Base-by-base conservation (phyloP, 2,797 vertebrate genomes). In the Ambastaia sidthimunki region DNA sequence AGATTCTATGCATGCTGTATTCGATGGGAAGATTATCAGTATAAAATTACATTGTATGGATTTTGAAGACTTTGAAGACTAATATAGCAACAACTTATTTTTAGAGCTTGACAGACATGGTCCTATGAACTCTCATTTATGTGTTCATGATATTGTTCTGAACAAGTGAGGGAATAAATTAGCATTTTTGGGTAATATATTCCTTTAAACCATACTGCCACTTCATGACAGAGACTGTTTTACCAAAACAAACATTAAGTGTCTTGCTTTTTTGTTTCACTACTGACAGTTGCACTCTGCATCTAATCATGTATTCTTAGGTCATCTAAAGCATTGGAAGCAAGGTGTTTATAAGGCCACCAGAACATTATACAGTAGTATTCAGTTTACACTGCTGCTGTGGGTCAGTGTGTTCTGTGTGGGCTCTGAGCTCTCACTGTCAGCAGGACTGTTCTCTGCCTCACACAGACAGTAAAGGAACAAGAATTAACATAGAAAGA, bases 361-460 rank as follows among this genome's bases (percentile, higher is more conserved):
- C 25, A 28, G n/a, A 70, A 52, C 1, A 21, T 19, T 37, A 48
- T 60, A 52, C 1, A 52, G 34, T 16, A 62, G 25, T 37, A 60
- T 78, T 34, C 5, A 19, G 12, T 47, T 69, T 48, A 78, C 37
- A 71, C 15, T 50, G 65, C 59, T 37, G 16, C 41, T 11, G 19
- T 55, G 19, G 60, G 59, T 70, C 31, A 73, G 60, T 23, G 47
- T 0, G 18, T 6, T 60, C 18, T 21, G 66, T 60, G 65, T 67
- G 50, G 62, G 60, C 52, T 74, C 76, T 80, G 34, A 55, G 44
- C 65, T 71, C 75, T 80, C 71, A 63, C 65, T 54, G 31, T 57
- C 18, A 65, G 54, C 54, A 60, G 57, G 25, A 62, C 23, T 67
- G 59, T 57, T 65, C 48, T 60, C 50, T 71, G 12, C 21, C 67